Evolutionary conservation across 2,888 invertebrate genomes (phyloP), one percentile per base, ranked within the genome.

Genomic region (Bombylius discolor): DNA sequence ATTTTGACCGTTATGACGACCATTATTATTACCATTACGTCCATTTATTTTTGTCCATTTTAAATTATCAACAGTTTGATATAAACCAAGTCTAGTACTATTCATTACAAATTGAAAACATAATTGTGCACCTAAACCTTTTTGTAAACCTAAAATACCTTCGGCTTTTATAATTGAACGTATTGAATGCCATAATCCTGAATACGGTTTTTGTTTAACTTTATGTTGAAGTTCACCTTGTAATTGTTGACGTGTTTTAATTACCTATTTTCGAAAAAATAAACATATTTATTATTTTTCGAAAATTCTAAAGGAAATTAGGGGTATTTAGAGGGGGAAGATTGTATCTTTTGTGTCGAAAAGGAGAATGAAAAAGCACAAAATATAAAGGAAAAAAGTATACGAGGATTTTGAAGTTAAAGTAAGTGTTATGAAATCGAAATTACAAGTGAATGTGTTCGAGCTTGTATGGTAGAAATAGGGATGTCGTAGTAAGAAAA

Each of bases 231-330:
- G 73, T 71, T 90, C 85, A n/a, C 85, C 85, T 75, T 94, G 93
- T 14, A 94, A 77, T 70, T 94, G 93, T 78, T 93, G 83, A 0
- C 93, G 80, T 14, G 87, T 92, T 77, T 94, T 94, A 44, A 92
- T 64, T 42, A 64, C 64, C 64, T 64, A 51, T 0, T 23, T 23
- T 23, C 3, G 23, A 23, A 23, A 23, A 23, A 23, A 23, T 2
- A 23, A 23, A 23, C 1, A 23, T 3, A 23, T 23, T 2, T 23
- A 23, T 23, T 23, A 23, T 23, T 23, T 23, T 23, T 23, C 23
- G 2, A 23, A 23, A 23, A 23, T 23, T 23, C 23, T 23, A 23
- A 23, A 23, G 23, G 23, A 23, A 23, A 23, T 23, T 23, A 23
- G 23, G 23, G 23, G 23, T 23, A 2, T 23, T 23, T 3, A 3